Percentiles rank a stretch among this genome's conserved stretches.
These are phyloP conservation scores for Glossosoma conforme DNA, from an alignment of 1,140 invertebrate genomes.

Conservation along the genomic window DNA sequence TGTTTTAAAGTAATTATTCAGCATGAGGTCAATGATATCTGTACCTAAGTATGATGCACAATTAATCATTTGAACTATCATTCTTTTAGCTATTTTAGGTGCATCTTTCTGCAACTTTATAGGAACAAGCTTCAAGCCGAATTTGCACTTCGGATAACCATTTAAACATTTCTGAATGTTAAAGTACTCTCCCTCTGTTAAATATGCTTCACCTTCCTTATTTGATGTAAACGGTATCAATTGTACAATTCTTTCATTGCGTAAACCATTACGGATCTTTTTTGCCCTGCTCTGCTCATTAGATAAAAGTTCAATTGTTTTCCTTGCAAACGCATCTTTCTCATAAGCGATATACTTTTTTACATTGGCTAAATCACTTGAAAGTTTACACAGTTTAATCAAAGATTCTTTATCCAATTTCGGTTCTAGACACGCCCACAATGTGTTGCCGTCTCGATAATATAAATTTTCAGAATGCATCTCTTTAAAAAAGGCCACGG, in stretches of 20 bases:
- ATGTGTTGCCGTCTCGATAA: slow-evolving; percentile 24
- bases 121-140: slow-evolving; percentile 16
- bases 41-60: slow-evolving; percentile 36
- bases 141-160: slow-evolving; percentile 6
- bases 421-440: slow-evolving; percentile 19
- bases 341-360: slow-evolving; percentile 7
- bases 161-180: slow-evolving; percentile 19
- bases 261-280: not conserved
- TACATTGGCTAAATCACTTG: slow-evolving; percentile 6
- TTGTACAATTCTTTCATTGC: slow-evolving; percentile 25
- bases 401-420: not conserved
- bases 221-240: slow-evolving; percentile 15
- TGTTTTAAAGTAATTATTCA: slow-evolving; percentile 44
- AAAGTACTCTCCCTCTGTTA: slow-evolving; percentile 18
- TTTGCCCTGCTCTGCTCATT: not conserved
- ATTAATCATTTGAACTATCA: slow-evolving; percentile 21
- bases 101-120: slow-evolving; percentile 11
- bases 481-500: slow-evolving; percentile 10
- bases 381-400: not conserved
- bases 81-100: slow-evolving; percentile 17
- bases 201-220: slow-evolving; percentile 7
- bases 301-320: not conserved
- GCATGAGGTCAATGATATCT: slow-evolving; percentile 43
- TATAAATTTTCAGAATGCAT: slow-evolving; percentile 25
- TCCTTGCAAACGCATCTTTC: not conserved